Evolutionary conservation across 2,113 vertebrate genomes (phyloP).

Genomic region (Aphyosemion australe): DNA sequence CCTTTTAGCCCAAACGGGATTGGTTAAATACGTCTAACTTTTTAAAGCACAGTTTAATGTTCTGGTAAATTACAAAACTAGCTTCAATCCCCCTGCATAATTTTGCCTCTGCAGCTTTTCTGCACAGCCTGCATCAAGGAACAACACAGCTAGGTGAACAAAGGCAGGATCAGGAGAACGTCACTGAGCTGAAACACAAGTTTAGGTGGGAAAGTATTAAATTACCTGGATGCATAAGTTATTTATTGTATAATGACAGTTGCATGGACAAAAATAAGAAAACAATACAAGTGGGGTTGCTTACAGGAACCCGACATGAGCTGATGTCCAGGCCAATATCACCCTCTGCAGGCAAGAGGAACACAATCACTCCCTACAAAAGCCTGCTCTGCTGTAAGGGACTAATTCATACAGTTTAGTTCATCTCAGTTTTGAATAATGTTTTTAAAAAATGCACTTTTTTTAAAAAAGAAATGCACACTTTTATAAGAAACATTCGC

Average conservation of each 20-base stretch:
- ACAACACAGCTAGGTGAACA: slow-evolving; percentile 32
- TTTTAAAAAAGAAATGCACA: slow-evolving; percentile 2
- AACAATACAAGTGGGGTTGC: slow-evolving; percentile 38
- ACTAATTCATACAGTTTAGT: slow-evolving; percentile 54
- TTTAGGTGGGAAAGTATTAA: slow-evolving; percentile 6
- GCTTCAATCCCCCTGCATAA: slow-evolving; percentile 1
- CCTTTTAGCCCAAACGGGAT: slow-evolving; percentile 36
- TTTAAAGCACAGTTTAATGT: slow-evolving; percentile 45
- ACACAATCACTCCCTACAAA: slow-evolving; percentile 47
- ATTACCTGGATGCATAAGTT: slow-evolving; percentile 13
- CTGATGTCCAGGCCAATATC: slow-evolving; percentile 79
- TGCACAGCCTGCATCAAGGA: slow-evolving; percentile 11
- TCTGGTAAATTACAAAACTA: slow-evolving; percentile 48
- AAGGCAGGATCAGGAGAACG: slow-evolving; percentile 3
- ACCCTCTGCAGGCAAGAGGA: slow-evolving; percentile 80
- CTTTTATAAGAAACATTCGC: slow-evolving; percentile 7
- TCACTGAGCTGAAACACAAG: slow-evolving; percentile 3
- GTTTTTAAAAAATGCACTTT: slow-evolving; percentile 27
- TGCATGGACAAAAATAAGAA: slow-evolving; percentile 36
- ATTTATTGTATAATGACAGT: slow-evolving; percentile 20
- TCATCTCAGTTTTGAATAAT: slow-evolving; percentile 32
- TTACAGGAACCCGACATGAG: slow-evolving; percentile 43
- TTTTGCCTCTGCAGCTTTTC: slow-evolving; percentile 6
- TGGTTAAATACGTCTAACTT: slow-evolving; percentile 31
- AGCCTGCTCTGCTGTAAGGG: slow-evolving; percentile 16